phyloP scores from a whole-genome alignment of 2,113 vertebrate genomes.

The Perca flavescens region DNA sequence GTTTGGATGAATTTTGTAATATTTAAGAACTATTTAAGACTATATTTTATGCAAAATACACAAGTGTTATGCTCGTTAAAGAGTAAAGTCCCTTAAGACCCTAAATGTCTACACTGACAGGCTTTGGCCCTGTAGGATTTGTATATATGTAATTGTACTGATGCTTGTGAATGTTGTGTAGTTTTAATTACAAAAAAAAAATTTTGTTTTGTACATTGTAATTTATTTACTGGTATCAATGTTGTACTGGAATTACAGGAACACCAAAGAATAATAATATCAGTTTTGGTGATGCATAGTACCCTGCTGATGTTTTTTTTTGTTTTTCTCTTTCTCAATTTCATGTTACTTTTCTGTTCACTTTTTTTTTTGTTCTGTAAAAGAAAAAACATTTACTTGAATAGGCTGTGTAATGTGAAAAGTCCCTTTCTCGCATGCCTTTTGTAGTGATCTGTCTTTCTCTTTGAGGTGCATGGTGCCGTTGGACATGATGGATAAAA shows the following conservation, averaged over 20 bases:
- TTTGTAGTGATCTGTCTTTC: constrained; percentile 84
- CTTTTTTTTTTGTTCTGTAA: constrained; percentile 85
- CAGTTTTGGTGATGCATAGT: constrained; percentile 93
- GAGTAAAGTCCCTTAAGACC: constrained; percentile 93
- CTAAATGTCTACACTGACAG: constrained; percentile 88
- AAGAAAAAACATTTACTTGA: constrained; percentile 91
- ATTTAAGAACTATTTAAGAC: constrained; percentile 88
- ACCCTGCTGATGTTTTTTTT: constrained; percentile 85
- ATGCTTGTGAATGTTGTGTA: constrained; percentile 93
- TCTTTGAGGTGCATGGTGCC: constrained; percentile 94
- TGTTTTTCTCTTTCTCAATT: constrained; percentile 41
- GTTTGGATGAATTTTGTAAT: constrained; percentile 84
- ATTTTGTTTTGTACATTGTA: constrained; percentile 97
- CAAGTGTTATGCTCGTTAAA: constrained; percentile 89
- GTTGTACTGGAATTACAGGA: constrained; percentile 89
- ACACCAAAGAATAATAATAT: constrained; percentile 98
- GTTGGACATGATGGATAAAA: constrained; percentile 79
- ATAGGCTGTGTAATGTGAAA: constrained; percentile 91
- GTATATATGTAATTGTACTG: constrained; percentile 89
- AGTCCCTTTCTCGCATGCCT: constrained; percentile 90
- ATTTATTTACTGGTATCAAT: constrained; percentile 96
- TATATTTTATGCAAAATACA: constrained; percentile 88
- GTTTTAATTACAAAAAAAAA: constrained; percentile 88
- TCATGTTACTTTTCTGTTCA: constrained; percentile 74
- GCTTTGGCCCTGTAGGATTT: constrained; percentile 88